phyloP scores from a whole-genome alignment of 2,113 vertebrate species.

The Kryptolebias marmoratus region DNA sequence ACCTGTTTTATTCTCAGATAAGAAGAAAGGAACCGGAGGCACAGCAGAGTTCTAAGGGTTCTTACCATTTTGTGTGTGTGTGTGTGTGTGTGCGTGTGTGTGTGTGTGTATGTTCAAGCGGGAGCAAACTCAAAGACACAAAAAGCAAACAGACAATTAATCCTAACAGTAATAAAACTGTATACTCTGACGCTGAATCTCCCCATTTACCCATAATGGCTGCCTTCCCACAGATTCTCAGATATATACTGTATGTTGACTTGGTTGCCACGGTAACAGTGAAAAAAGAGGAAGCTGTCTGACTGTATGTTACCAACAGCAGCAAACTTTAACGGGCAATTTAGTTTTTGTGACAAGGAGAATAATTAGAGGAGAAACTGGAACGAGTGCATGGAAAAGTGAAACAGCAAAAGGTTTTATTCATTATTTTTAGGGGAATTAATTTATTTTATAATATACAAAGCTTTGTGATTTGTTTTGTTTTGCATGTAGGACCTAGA shows the following conservation, averaged over 20 bases:
- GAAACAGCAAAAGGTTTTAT: too few species aligned
- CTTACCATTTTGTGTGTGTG: neutral
- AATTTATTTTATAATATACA: too few species aligned
- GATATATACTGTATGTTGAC: constrained; percentile 24
- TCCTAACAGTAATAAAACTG: constrained; percentile 8
- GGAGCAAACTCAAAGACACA: constrained; percentile 3
- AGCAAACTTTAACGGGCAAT: constrained; percentile 11
- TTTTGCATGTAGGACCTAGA: neutral
- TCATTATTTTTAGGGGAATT: too few species aligned
- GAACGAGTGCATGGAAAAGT: neutral
- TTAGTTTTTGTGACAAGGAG: constrained; percentile 9
- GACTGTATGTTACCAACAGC: constrained; percentile 1
- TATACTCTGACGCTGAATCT: neutral
- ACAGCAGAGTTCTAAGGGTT: constrained; percentile 12
- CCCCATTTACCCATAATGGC: neutral
- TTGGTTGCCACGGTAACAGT: constrained; percentile 34
- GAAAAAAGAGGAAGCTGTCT: constrained; percentile 10
- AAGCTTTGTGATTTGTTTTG: too few species aligned
- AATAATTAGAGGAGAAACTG: neutral
- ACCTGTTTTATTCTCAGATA: constrained; percentile 5
- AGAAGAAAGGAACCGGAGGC: neutral
- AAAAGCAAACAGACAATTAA: constrained; percentile 16
- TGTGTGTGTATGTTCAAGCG: neutral
- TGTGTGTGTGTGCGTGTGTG: too few species aligned
- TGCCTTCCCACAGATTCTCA: constrained; percentile 11